phyloP scores from a whole-genome alignment of 2,797 vertebrate species.

The Hemitrygon akajei region DNA sequence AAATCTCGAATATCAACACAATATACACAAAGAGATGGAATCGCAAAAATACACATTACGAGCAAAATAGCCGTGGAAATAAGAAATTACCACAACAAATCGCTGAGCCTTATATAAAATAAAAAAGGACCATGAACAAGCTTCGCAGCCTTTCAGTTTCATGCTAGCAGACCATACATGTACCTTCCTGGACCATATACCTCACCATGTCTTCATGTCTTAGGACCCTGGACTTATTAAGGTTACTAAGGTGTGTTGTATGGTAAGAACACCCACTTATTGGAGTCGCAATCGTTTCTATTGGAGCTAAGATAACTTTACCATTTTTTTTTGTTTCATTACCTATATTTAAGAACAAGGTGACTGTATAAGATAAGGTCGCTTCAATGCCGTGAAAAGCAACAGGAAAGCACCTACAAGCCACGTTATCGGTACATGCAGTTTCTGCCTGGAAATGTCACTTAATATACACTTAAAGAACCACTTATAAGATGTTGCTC shows the following conservation, averaged over 20 bases:
- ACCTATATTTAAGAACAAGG: slow-evolving; percentile 54
- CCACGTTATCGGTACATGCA: slow-evolving; percentile 73
- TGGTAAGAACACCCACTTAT: slow-evolving; percentile 35
- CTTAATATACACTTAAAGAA: slow-evolving; percentile 62
- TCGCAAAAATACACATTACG: slow-evolving; percentile 37
- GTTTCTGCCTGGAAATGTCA: slow-evolving; percentile 69
- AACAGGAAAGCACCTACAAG: slow-evolving; percentile 34
- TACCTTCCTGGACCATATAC: slow-evolving; percentile 50
- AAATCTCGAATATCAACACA: slow-evolving; percentile 37
- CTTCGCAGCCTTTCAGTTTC: slow-evolving; percentile 45
- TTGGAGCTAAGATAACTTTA: slow-evolving; percentile 56
- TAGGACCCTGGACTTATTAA: slow-evolving; percentile 43
- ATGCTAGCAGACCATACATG: slow-evolving; percentile 48
- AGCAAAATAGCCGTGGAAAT: slow-evolving; percentile 40
- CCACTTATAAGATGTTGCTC: slow-evolving; percentile 51
- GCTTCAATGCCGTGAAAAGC: slow-evolving; percentile 22
- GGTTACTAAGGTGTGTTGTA: slow-evolving; percentile 56
- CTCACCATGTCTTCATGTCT: slow-evolving; percentile 47
- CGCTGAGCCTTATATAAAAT: slow-evolving; percentile 54
- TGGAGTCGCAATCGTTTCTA: slow-evolving; percentile 58
- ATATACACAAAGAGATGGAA: slow-evolving; percentile 36
- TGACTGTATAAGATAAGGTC: slow-evolving; percentile 62
- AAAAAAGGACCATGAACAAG: slow-evolving; percentile 45
- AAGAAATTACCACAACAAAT: slow-evolving; percentile 51
- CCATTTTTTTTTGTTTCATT: slow-evolving; percentile 51